phyloP scores from a whole-genome alignment of 2,797 vertebrate species.

The Sebastes minor region DNA sequence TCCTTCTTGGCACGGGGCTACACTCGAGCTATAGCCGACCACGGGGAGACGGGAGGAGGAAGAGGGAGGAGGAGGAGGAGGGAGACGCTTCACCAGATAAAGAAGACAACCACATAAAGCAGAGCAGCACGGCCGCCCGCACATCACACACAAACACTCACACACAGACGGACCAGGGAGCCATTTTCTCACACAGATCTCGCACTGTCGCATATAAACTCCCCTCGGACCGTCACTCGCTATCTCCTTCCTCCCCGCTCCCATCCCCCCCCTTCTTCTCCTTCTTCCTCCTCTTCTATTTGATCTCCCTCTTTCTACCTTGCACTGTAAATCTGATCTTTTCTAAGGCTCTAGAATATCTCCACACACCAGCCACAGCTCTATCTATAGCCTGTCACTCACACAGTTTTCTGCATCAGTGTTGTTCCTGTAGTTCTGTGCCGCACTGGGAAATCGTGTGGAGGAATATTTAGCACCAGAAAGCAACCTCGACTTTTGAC shows the following conservation, averaged over 20 bases:
- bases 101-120: conserved; percentile 47
- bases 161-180: conserved; percentile 25
- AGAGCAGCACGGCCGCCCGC: conserved; percentile 34
- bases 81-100: conserved; percentile 39
- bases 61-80: background rate
- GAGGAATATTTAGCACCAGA: conserved; percentile 68
- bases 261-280: background rate
- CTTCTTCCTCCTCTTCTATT: conserved; percentile 37
- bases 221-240: conserved; percentile 17
- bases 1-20: conserved; percentile 71
- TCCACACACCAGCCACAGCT: conserved; percentile 48
- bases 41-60: conserved; percentile 37
- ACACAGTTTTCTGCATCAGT: conserved; percentile 37
- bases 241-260: conserved; percentile 29
- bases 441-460: conserved; percentile 28
- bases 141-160: conserved; percentile 26
- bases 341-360: conserved; percentile 57
- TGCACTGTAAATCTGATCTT: conserved; percentile 58
- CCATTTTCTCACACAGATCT: conserved; percentile 59
- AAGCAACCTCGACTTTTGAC: conserved; percentile 52
- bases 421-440: conserved; percentile 29
- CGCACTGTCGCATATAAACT: conserved; percentile 21
- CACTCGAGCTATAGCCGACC: conserved; percentile 46
- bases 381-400: conserved; percentile 56
- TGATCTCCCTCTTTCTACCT: conserved; percentile 50